A percentile compares a stretch with the other conserved stretches of the same genome.
These are phyloP conservation scores for Spodoptera littoralis DNA, from an alignment of 2,888 invertebrate species.

Conservation along the genomic window DNA sequence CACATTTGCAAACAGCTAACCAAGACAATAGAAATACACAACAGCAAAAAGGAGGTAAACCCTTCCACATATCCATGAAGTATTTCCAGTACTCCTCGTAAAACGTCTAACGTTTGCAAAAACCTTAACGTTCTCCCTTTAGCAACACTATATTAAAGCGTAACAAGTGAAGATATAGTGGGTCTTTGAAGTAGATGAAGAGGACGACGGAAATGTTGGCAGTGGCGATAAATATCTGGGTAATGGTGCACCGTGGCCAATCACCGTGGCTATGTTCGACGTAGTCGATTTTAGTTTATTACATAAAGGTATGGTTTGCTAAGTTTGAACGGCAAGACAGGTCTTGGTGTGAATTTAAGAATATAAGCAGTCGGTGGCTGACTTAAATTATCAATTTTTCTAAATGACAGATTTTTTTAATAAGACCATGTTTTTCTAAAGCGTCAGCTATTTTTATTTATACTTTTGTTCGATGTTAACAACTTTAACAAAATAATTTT, in stretches of 20 bases:
- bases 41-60: neutral
- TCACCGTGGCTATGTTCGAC: slow-evolving; percentile 43
- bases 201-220: slow-evolving; percentile 54
- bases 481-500: too few relatives aligned
- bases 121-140: slow-evolving; percentile 40
- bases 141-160: slow-evolving; percentile 53
- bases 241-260: slow-evolving; percentile 63
- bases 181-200: slow-evolving; percentile 64
- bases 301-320: neutral
- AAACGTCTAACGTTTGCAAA: slow-evolving; percentile 38
- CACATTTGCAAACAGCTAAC: too few relatives aligned
- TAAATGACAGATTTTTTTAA: too few relatives aligned
- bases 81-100: slow-evolving; percentile 29
- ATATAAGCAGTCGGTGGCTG: too few relatives aligned
- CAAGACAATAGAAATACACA: neutral
- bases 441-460: too few relatives aligned
- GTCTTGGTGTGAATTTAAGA: too few relatives aligned
- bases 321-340: neutral
- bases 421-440: too few relatives aligned
- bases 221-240: slow-evolving; percentile 57
- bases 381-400: too few relatives aligned
- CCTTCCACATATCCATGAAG: neutral
- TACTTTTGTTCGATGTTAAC: too few relatives aligned
- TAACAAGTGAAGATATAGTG: slow-evolving; percentile 55
- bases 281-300: slow-evolving; percentile 36